Conservation (phyloP, 1,140 invertebrate species). For the Diplogasteroides magnus region DNA sequence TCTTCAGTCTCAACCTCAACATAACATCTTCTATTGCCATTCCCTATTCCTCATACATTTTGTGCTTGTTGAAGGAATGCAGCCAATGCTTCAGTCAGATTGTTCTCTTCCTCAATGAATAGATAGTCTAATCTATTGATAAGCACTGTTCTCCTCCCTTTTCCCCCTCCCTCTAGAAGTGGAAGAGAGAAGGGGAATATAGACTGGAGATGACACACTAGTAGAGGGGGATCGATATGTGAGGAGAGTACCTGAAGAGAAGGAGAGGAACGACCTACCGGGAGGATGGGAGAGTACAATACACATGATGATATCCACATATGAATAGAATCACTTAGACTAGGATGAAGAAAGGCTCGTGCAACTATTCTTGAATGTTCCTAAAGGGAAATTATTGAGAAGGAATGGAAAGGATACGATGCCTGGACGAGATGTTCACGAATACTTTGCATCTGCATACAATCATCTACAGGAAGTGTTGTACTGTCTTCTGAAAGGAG, state of each 20-base stretch:
- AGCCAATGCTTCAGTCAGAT: neutral
- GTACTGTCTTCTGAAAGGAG: no score
- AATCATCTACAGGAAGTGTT: no score
- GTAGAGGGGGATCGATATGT: neutral
- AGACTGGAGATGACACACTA: no score
- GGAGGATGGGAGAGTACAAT: neutral
- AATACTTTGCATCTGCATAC: no score
- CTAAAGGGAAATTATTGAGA: no score
- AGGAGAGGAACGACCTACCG: conserved; percentile 2
- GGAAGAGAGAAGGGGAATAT: neutral
- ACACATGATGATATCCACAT: conserved; percentile 25
- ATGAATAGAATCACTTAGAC: conserved; percentile 14
- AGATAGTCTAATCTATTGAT: no score
- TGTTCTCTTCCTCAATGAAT: neutral
- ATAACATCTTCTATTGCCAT: neutral
- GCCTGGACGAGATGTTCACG: neutral
- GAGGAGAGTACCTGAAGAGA: neutral
- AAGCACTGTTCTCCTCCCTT: neutral
- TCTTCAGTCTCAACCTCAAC: neutral
- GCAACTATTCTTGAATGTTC: conserved; percentile 23
- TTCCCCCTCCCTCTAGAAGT: neutral
- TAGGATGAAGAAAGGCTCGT: conserved; percentile 21
- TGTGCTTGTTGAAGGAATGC: neutral
- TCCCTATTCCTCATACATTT: neutral
- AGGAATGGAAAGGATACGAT: conserved; percentile 7